These are phyloP conservation scores for Uropsilus gracilis DNA, from an alignment of 2,113 vertebrate genomes.

Conservation along the genomic window DNA sequence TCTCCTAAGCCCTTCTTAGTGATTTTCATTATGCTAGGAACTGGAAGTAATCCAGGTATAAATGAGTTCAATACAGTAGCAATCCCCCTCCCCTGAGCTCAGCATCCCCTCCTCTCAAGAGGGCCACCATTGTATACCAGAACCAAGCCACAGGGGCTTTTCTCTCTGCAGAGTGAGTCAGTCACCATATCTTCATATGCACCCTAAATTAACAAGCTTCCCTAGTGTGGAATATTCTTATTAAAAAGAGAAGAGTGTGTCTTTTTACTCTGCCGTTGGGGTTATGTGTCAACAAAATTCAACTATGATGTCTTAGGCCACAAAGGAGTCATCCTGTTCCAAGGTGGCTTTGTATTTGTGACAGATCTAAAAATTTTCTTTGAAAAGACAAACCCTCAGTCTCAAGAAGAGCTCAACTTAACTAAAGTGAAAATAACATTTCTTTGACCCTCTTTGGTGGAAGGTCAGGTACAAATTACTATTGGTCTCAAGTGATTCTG, in stretches of 20 bases:
- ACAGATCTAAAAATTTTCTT: neutral
- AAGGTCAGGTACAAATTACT: neutral
- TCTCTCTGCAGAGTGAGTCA: neutral
- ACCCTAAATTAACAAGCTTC: neutral
- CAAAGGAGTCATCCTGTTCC: neutral
- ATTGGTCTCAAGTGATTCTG: neutral
- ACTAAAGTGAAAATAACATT: neutral
- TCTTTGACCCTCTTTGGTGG: neutral
- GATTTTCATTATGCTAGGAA: neutral
- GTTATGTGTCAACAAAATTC: neutral
- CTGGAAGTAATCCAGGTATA: neutral
- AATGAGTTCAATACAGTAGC: neutral
- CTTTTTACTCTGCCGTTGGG: neutral
- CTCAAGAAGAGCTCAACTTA: neutral
- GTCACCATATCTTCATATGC: neutral
- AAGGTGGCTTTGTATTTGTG: neutral
- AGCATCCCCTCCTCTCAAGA: too few relatives aligned
- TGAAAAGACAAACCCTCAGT: neutral
- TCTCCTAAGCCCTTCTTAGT: neutral
- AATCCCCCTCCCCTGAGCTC: neutral
- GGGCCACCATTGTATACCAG: neutral
- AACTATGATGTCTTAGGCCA: neutral
- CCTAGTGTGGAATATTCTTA: neutral
- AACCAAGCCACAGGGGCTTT: neutral
- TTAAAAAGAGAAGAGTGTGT: neutral